Evolutionary conservation across 2,113 vertebrate species (phyloP).

Genomic region (Macaca nemestrina): DNA sequence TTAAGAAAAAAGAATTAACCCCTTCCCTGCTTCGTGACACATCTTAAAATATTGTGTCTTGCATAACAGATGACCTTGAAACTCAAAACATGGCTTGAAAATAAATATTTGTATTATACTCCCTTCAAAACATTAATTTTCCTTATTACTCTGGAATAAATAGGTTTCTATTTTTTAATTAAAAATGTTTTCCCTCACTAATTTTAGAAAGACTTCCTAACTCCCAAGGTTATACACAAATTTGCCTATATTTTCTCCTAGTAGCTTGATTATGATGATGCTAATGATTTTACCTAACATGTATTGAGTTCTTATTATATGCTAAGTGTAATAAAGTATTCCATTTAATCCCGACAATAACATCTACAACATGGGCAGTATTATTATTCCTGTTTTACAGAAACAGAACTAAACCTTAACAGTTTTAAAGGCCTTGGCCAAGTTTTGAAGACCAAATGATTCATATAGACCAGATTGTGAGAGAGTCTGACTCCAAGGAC

Average conservation of each 20-base stretch:
- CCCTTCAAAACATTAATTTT: background rate
- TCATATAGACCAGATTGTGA: background rate
- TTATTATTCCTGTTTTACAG: background rate
- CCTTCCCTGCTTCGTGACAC: background rate
- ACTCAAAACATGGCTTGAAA: background rate
- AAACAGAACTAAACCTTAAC: background rate
- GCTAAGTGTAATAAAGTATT: background rate
- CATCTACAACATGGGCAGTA: background rate
- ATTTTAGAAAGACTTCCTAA: background rate
- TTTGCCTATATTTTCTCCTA: background rate
- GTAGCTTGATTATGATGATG: background rate
- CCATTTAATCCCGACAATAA: background rate
- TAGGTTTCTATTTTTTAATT: background rate
- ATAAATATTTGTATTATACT: background rate
- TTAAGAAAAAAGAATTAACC: background rate
- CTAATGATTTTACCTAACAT: background rate
- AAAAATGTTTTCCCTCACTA: background rate
- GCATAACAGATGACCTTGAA: background rate
- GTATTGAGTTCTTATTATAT: background rate
- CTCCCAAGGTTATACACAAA: background rate
- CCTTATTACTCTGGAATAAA: background rate
- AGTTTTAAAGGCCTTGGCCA: background rate
- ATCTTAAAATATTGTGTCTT: background rate
- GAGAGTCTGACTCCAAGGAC: background rate
- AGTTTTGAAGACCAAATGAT: background rate